Percentiles rank a stretch among this genome's conserved stretches.
These are phyloP conservation scores for Venustoraphidia nigricollis DNA, from an alignment of 2,888 invertebrate species.

Conservation along the genomic window DNA sequence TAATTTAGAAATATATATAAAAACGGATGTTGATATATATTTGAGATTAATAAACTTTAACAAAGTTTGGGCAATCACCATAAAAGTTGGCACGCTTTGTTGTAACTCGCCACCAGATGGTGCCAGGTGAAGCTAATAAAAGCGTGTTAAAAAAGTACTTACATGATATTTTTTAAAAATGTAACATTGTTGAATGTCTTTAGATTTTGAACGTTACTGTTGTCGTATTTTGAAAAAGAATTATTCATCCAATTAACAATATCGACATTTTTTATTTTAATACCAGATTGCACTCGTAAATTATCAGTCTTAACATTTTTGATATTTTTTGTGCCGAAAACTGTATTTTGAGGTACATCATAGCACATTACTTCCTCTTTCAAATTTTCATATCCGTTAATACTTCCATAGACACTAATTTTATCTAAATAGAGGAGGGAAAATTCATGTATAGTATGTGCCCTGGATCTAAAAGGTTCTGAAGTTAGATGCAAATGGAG, in stretches of 20 bases:
- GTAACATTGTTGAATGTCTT: constrained; percentile 27
- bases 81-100: too few species aligned
- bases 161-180: constrained; percentile 26
- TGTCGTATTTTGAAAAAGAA: constrained; percentile 24
- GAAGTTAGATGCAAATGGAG: too few species aligned
- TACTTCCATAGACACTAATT: constrained; percentile 19
- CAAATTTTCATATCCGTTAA: constrained; percentile 34
- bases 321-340: constrained; percentile 30
- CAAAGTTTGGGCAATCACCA: too few species aligned
- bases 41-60: too few species aligned
- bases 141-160: constrained; percentile 14
- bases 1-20: too few species aligned
- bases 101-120: too few species aligned
- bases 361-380: constrained; percentile 32
- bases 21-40: too few species aligned
- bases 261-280: constrained; percentile 28
- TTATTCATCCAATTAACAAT: constrained; percentile 30
- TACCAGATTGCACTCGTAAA: constrained; percentile 21
- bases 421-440: constrained; percentile 17
- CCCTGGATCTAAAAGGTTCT: too few species aligned
- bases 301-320: constrained; percentile 23
- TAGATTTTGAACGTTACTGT: constrained; percentile 28
- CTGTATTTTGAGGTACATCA: constrained; percentile 23
- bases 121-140: too few species aligned
- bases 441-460: too few species aligned